Evolutionary conservation across 2,797 vertebrate genomes (phyloP).

Genomic region (Cichlasoma orientale): DNA sequence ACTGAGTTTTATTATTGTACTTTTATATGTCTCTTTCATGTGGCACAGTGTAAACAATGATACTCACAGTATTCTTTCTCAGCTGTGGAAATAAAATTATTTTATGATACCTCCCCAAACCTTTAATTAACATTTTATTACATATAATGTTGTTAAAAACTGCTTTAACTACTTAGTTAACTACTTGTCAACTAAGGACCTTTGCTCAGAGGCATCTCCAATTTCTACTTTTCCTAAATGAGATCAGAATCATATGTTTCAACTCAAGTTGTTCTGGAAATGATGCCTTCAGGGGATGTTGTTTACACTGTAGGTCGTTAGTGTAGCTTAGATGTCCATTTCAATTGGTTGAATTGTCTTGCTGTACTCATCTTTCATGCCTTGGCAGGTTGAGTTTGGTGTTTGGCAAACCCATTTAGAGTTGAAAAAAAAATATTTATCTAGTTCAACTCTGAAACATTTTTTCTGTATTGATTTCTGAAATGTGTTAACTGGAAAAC

Average conservation of each 20-base stretch:
- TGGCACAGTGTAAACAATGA: background rate
- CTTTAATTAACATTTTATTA: background rate
- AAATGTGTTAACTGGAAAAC: background rate
- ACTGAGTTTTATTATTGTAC: background rate
- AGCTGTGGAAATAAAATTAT: background rate
- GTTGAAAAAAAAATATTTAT: background rate
- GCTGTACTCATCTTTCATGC: background rate
- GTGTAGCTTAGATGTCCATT: background rate
- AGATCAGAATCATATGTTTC: background rate
- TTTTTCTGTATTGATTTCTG: background rate
- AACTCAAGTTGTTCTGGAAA: background rate
- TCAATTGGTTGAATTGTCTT: background rate
- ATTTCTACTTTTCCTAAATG: background rate
- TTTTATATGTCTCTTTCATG: background rate
- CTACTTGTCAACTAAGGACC: background rate
- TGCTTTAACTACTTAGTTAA: background rate
- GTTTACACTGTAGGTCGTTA: background rate
- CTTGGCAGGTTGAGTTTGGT: background rate
- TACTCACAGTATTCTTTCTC: background rate
- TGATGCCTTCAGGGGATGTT: background rate
- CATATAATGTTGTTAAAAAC: background rate
- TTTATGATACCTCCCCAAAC: background rate
- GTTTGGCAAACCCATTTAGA: background rate
- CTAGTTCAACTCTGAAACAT: background rate
- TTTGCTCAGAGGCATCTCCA: background rate